These are phyloP conservation scores for Dendrocincla tyrannina DNA, from an alignment of 2,797 vertebrate genomes.

Conservation along the genomic window DNA sequence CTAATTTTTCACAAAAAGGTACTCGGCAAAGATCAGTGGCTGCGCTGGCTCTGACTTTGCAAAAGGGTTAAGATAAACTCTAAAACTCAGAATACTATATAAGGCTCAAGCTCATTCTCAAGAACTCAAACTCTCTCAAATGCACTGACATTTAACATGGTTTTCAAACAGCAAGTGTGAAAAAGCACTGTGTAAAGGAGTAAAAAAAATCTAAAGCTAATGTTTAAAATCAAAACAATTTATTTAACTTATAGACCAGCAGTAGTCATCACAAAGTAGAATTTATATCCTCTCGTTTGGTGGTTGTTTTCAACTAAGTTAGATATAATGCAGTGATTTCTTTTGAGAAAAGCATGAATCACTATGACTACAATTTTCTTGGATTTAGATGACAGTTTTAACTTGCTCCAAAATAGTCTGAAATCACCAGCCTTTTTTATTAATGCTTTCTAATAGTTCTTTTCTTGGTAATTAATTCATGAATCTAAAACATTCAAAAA, in stretches of 20 bases:
- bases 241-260: not conserved
- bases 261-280: not conserved
- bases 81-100: not conserved
- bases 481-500: constrained; percentile 41
- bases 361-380: not conserved
- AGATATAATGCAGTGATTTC: not conserved
- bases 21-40: not conserved
- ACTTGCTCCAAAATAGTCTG: not conserved
- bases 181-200: not conserved
- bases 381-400: not conserved
- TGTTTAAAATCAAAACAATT: not conserved
- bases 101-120: not conserved
- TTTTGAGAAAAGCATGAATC: not conserved
- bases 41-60: not conserved
- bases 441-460: constrained; percentile 31
- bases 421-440: constrained; percentile 3
- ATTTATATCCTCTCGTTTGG: not conserved
- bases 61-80: constrained; percentile 15
- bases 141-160: not conserved
- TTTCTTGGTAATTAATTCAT: constrained; percentile 47
- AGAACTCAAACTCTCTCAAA: constrained; percentile 4
- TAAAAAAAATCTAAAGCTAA: not conserved
- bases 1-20: not conserved
- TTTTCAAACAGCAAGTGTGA: not conserved
- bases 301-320: constrained; percentile 11